A percentile compares a stretch with the other conserved stretches of the same genome.
phyloP scores from a whole-genome alignment of 2,797 vertebrate species.

The Okamejei kenojei region DNA sequence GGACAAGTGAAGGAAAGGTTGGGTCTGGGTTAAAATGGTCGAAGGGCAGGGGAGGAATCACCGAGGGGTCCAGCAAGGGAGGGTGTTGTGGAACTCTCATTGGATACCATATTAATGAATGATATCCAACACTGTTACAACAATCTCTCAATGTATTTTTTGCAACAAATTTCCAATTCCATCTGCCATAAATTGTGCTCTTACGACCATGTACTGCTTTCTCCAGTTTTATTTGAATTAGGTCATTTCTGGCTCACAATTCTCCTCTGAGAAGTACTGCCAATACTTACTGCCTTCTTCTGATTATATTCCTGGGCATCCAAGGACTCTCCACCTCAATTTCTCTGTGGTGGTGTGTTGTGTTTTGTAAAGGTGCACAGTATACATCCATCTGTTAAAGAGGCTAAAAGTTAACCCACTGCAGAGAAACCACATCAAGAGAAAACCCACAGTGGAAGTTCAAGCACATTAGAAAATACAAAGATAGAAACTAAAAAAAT shows the following conservation, averaged over 20 bases:
- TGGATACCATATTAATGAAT: not conserved
- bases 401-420: constrained; percentile 8
- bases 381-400: constrained; percentile 11
- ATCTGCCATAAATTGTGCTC: not conserved
- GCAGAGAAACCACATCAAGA: not conserved
- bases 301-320: not conserved
- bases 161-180: constrained; percentile 16
- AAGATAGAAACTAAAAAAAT: not conserved
- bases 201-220: not conserved
- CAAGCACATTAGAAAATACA: not conserved
- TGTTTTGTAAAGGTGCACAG: not conserved
- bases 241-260: constrained; percentile 5
- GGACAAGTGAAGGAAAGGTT: too few relatives aligned
- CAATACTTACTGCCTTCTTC: not conserved
- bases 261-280: not conserved
- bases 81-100: too few relatives aligned
- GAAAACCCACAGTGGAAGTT: not conserved
- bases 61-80: too few relatives aligned
- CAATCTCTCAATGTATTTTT: not conserved
- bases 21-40: too few relatives aligned
- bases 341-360: not conserved
- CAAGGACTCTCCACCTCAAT: not conserved
- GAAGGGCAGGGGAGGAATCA: too few relatives aligned
- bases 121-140: not conserved
- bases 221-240: constrained; percentile 33